These are phyloP conservation scores for Amazona vittata DNA, from an alignment of 2,113 vertebrate species.

Conservation along the genomic window DNA sequence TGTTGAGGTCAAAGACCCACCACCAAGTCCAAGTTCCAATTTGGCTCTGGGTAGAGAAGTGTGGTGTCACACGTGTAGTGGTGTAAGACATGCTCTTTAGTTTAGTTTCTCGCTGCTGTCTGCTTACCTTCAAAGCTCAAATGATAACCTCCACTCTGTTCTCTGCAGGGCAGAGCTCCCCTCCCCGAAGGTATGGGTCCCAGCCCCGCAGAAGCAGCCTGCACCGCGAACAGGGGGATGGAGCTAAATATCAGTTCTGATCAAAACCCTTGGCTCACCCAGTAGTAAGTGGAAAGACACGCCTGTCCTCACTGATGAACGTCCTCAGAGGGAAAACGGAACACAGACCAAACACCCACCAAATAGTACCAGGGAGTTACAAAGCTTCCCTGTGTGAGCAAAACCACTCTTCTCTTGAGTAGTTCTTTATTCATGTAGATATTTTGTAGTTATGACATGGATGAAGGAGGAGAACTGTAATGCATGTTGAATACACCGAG, in stretches of 20 bases:
- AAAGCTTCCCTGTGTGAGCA: not conserved
- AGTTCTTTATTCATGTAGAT: not conserved
- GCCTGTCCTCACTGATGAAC: not conserved
- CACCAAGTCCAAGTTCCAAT: not conserved
- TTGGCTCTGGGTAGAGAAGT: not conserved
- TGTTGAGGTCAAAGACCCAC: accelerated
- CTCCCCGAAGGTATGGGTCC: not conserved
- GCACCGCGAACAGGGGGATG: slow-evolving; percentile 8
- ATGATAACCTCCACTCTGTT: not conserved
- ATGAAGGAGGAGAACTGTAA: not conserved
- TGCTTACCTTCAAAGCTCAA: not conserved
- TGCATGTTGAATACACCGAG: not conserved
- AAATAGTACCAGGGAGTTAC: not conserved
- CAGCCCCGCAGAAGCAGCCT: not conserved
- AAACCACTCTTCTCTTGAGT: not conserved
- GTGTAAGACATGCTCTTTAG: not conserved
- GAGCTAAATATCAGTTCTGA: slow-evolving; percentile 2
- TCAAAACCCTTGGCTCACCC: slow-evolving; percentile 57
- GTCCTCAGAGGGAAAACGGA: slow-evolving; percentile 9
- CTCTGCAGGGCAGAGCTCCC: not conserved
- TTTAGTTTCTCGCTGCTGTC: accelerated
- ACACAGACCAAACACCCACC: not conserved
- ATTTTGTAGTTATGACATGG: not conserved
- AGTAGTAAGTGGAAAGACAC: not conserved
- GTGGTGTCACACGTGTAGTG: accelerated